Evolutionary conservation across 2,888 invertebrate species (phyloP).

Genomic region (Mamestra brassicae): DNA sequence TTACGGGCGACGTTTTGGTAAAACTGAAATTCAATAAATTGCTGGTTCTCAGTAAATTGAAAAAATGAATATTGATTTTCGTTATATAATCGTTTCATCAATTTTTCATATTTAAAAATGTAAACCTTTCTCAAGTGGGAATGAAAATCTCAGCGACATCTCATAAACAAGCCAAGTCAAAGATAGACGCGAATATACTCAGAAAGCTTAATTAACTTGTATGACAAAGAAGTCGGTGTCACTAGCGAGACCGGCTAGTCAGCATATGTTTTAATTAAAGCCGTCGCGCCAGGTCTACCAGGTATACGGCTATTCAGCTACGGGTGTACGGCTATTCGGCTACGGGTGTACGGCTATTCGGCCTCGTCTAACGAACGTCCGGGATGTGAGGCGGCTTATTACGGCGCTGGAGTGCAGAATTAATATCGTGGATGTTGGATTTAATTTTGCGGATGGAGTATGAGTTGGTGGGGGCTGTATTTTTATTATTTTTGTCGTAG

Average conservation of each 20-base stretch:
- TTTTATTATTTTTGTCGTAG: conserved; percentile 24
- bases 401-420: conserved; percentile 23
- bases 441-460: conserved; percentile 24
- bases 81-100: background rate
- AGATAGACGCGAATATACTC: conserved; percentile 42
- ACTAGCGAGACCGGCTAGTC: conserved; percentile 39
- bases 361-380: conserved; percentile 7
- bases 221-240: conserved; percentile 50
- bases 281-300: conserved; percentile 32
- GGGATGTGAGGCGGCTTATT: conserved; percentile 26
- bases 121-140: background rate
- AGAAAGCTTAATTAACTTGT: conserved; percentile 57
- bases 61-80: background rate
- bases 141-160: conserved; percentile 20
- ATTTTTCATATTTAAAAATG: background rate
- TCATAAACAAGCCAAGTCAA: conserved; percentile 37
- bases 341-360: background rate
- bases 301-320: conserved; percentile 12
- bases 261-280: conserved; percentile 68
- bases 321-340: conserved; percentile 9
- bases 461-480: conserved; percentile 2
- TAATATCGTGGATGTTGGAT: conserved; percentile 38
- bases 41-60: too few species aligned
- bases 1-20: too few species aligned
- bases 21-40: too few species aligned